phyloP scores from a whole-genome alignment of 2,113 vertebrate genomes.

The Bubo scandiacus region DNA sequence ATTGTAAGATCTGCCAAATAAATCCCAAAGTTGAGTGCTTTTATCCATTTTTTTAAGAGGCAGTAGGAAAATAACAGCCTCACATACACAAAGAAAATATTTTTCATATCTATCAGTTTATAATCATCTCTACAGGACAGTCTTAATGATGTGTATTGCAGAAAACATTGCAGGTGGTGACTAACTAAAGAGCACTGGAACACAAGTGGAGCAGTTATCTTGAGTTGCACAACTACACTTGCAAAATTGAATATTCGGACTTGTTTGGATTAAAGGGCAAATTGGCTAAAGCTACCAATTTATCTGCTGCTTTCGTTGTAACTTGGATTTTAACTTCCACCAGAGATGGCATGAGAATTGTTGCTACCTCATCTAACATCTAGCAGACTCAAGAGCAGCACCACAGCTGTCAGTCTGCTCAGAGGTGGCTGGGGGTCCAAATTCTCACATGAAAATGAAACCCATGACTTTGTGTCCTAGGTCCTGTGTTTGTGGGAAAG shows the following conservation, averaged over 20 bases:
- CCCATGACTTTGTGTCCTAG: background rate
- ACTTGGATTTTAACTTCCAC: background rate
- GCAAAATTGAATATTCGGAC: background rate
- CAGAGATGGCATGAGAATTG: background rate
- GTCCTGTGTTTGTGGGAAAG: background rate
- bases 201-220: background rate
- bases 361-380: background rate
- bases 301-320: background rate
- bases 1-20: background rate
- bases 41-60: background rate
- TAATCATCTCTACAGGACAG: background rate
- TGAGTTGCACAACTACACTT: background rate
- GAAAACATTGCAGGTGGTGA: background rate
- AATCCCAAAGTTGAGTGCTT: background rate
- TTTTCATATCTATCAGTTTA: background rate
- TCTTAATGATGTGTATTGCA: background rate
- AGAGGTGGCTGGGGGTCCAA: background rate
- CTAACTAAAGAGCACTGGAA: background rate
- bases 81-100: background rate
- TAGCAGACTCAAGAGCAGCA: background rate
- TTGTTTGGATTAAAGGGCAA: background rate
- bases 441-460: background rate
- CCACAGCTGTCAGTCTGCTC: background rate
- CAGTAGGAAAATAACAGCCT: background rate
- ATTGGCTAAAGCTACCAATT: background rate